Percentiles rank a stretch among this genome's conserved stretches.
phyloP scores from a whole-genome alignment of 2,888 invertebrate genomes.

The Scaeva pyrastri region DNA sequence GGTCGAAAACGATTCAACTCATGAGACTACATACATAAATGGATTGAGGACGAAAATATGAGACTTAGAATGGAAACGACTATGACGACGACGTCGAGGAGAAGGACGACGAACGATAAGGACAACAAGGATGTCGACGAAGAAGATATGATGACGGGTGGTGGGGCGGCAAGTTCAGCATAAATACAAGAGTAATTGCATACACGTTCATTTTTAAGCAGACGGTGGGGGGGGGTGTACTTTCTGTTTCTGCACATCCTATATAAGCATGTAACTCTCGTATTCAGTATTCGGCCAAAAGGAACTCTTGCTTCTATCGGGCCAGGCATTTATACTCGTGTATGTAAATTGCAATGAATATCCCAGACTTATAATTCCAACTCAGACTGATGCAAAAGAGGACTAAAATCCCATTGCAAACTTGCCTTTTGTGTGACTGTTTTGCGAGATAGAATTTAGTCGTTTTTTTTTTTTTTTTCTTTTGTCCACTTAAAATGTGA shows the following conservation, averaged over 20 bases:
- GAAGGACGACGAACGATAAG: slow-evolving; percentile 52
- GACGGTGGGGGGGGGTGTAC: no score
- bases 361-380: slow-evolving; percentile 16
- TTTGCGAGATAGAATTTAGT: slow-evolving; percentile 31
- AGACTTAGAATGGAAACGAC: slow-evolving; percentile 52
- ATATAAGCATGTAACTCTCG: slow-evolving; percentile 50
- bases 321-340: no score
- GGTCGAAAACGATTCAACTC: slow-evolving; percentile 58
- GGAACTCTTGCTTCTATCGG: background rate
- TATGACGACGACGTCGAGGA: slow-evolving; percentile 45
- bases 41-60: background rate
- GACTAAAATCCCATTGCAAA: slow-evolving; percentile 30
- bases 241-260: slow-evolving; percentile 29
- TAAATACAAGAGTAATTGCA: slow-evolving; percentile 75
- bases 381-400: background rate
- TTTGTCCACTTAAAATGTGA: no score
- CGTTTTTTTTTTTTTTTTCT: no score
- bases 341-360: slow-evolving; percentile 47
- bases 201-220: slow-evolving; percentile 60
- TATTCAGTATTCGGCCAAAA: slow-evolving; percentile 31
- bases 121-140: slow-evolving; percentile 55
- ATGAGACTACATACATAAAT: slow-evolving; percentile 32
- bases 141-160: slow-evolving; percentile 63
- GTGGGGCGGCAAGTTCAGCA: slow-evolving; percentile 71
- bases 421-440: slow-evolving; percentile 35